Percentiles rank a stretch among this genome's conserved stretches.
These are phyloP conservation scores for Gobio gobio DNA, from an alignment of 2,113 vertebrate species.

Conservation along the genomic window DNA sequence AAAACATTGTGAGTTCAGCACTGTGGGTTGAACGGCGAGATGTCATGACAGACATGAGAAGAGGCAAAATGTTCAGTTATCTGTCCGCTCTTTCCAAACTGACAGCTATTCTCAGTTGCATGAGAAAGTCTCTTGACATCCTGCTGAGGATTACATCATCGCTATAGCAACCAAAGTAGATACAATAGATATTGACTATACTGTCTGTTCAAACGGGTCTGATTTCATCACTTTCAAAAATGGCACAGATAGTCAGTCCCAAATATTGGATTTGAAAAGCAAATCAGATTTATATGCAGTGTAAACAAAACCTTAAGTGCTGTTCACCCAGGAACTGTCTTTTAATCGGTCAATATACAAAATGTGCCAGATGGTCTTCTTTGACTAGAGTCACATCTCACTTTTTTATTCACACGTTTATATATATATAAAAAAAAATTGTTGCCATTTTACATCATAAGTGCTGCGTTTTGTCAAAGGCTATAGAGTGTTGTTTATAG, in stretches of 20 bases:
- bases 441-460: background rate
- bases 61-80: background rate
- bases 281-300: background rate
- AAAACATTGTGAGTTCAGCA: background rate
- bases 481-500: no score
- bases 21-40: background rate
- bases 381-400: background rate
- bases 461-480: background rate
- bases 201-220: background rate
- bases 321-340: background rate
- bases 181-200: background rate
- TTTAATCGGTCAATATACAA: background rate
- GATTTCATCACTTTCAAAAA: background rate
- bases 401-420: no score
- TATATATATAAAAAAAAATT: no score
- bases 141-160: background rate
- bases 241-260: background rate
- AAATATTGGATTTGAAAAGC: background rate
- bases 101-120: constrained; percentile 1
- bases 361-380: background rate
- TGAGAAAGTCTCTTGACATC: background rate
- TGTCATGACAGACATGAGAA: background rate
- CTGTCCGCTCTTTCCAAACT: background rate
- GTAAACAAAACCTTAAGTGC: background rate
- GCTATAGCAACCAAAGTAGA: background rate